A percentile compares a stretch with the other conserved stretches of the same genome.
phyloP scores from a whole-genome alignment of 2,888 invertebrate species.

The Macrosoma leucophasiata region DNA sequence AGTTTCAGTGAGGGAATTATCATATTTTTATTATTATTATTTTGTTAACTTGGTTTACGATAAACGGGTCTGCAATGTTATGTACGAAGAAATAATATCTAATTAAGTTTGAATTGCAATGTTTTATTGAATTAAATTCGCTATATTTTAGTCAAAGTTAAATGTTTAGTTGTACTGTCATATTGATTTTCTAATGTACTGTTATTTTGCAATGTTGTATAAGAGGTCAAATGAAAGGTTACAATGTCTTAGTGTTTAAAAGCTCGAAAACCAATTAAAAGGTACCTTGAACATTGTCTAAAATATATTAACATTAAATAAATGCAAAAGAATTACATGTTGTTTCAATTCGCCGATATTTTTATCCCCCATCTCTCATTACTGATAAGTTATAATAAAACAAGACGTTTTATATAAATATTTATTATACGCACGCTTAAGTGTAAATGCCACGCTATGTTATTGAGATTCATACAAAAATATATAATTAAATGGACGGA shows the following conservation, averaged over 20 bases:
- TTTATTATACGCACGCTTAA: conserved; percentile 25
- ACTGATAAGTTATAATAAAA: conserved; percentile 9
- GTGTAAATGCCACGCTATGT: conserved; percentile 18
- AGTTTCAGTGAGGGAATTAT: conserved; percentile 56
- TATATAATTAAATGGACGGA: conserved; percentile 57
- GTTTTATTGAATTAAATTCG: conserved; percentile 69
- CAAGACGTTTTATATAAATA: conserved; percentile 20
- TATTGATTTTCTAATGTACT: conserved; percentile 61
- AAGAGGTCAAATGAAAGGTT: conserved; percentile 62
- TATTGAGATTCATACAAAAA: conserved; percentile 38
- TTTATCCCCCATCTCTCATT: conserved; percentile 5
- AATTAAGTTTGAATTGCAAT: conserved; percentile 62
- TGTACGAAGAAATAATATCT: conserved; percentile 58
- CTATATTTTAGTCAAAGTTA: conserved; percentile 72
- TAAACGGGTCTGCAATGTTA: conserved; percentile 71
- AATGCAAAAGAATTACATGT: conserved; percentile 52
- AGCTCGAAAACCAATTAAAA: conserved; percentile 73
- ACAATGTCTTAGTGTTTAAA: conserved; percentile 71
- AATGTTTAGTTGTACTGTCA: conserved; percentile 59
- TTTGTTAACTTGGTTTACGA: conserved; percentile 70
- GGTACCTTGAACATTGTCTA: conserved; percentile 76
- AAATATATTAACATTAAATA: conserved; percentile 76
- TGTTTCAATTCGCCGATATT: conserved; percentile 28
- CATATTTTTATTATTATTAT: conserved; percentile 56
- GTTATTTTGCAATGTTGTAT: conserved; percentile 71